Evolutionary conservation across 1,140 invertebrate species (phyloP).

Genomic region (Sminthurinus signatus): DNA sequence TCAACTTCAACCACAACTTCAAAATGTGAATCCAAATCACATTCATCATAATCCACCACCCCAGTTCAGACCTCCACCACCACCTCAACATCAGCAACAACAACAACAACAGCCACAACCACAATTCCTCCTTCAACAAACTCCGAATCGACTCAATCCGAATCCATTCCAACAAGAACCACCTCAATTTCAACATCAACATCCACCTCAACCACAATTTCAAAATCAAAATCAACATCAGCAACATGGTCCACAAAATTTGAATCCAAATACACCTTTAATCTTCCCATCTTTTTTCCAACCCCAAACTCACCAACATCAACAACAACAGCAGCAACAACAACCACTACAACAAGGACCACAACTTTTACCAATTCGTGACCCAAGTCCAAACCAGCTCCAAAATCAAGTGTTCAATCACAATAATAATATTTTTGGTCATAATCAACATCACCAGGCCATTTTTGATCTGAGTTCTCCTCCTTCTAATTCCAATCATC

Average conservation of each 20-base stretch:
- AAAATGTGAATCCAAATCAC: no score
- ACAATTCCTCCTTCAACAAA: not conserved
- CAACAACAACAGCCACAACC: no score
- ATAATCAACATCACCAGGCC: slow-evolving; percentile 28
- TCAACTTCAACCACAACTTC: no score
- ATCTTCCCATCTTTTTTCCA: slow-evolving; percentile 40
- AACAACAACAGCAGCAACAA: slow-evolving; percentile 5
- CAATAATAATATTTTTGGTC: slow-evolving; percentile 35
- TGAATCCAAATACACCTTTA: slow-evolving; percentile 26
- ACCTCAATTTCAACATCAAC: slow-evolving; percentile 11
- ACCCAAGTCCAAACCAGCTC: not conserved
- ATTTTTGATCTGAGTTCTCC: slow-evolving; percentile 14
- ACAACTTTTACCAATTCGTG: not conserved
- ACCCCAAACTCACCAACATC: slow-evolving; percentile 20
- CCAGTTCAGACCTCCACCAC: no score
- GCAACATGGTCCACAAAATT: no score
- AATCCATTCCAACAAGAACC: slow-evolving; percentile 13
- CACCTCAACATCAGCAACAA: no score
- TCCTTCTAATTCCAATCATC: not conserved
- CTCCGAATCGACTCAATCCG: slow-evolving; percentile 19
- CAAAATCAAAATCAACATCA: slow-evolving; percentile 1
- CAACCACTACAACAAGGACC: not conserved
- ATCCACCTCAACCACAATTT: not conserved
- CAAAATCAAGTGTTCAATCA: slow-evolving; percentile 9
- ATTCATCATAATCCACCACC: no score